A percentile compares a stretch with the other conserved stretches of the same genome.
phyloP scores from a whole-genome alignment of 2,113 vertebrate genomes.

The Chrysochloris asiatica region DNA sequence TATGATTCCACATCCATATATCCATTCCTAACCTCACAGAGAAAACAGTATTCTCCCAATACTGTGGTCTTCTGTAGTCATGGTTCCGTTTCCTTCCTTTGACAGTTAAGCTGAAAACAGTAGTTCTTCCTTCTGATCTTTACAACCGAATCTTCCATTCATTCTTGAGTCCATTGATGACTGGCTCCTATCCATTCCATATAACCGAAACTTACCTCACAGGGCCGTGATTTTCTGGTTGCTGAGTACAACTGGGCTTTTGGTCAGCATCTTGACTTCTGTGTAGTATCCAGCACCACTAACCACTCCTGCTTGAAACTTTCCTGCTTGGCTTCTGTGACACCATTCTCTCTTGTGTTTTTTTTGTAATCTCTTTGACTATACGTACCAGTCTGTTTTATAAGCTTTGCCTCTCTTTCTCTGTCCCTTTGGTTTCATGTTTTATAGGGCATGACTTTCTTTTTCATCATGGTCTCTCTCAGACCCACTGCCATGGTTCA shows the following conservation, averaged over 20 bases:
- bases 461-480: background rate
- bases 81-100: conserved; percentile 28
- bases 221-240: background rate
- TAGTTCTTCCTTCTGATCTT: background rate
- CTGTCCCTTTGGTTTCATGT: background rate
- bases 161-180: background rate
- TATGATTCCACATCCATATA: background rate
- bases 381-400: background rate
- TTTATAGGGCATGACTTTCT: background rate
- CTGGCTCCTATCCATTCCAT: background rate
- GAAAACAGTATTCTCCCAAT: background rate
- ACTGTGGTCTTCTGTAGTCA: background rate
- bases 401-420: conserved; percentile 31
- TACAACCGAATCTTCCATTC: background rate
- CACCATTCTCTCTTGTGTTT: background rate
- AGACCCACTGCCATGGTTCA: background rate
- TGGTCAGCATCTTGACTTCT: conserved; percentile 23
- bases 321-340: conserved; percentile 24
- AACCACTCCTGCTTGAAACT: background rate
- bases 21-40: background rate
- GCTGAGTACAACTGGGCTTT: background rate
- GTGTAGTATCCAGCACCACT: background rate
- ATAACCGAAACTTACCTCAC: background rate
- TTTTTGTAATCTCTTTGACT: no score
- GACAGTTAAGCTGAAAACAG: conserved; percentile 28